These are phyloP conservation scores for Anthophora plumipes DNA, from an alignment of 2,888 invertebrate genomes.

Conservation along the genomic window DNA sequence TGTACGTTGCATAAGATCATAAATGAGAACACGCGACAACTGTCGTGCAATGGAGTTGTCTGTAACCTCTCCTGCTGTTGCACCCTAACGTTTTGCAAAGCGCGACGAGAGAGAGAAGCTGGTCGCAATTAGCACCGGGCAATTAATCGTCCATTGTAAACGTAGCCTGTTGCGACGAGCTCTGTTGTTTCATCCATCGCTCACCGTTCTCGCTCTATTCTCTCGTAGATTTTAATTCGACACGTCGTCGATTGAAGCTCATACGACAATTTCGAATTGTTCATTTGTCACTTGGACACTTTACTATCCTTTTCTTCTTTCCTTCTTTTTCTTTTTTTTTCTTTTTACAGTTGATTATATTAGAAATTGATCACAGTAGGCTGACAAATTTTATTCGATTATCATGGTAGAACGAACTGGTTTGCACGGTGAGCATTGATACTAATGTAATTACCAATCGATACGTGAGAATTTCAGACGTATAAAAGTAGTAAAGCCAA, in stretches of 20 bases:
- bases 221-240: constrained; percentile 11
- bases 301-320: no score
- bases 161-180: constrained; percentile 27
- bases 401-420: neutral
- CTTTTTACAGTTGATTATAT: neutral
- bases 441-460: neutral
- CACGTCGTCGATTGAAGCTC: constrained; percentile 8
- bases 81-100: constrained; percentile 14
- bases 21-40: constrained; percentile 78
- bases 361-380: no score
- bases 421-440: neutral
- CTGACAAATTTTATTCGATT: constrained; percentile 3
- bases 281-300: no score
- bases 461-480: constrained; percentile 10
- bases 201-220: no score
- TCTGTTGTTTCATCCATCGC: neutral
- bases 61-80: constrained; percentile 61
- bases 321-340: neutral
- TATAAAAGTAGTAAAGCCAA: constrained; percentile 5
- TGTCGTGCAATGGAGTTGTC: constrained; percentile 76
- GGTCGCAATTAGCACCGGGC: constrained; percentile 25
- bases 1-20: constrained; percentile 81
- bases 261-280: neutral
- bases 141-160: constrained; percentile 50
- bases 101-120: constrained; percentile 3